Evolutionary conservation across 2,797 vertebrate genomes (phyloP), one percentile per base, ranked within the genome.

Genomic region (Miopithecus talapoin): DNA sequence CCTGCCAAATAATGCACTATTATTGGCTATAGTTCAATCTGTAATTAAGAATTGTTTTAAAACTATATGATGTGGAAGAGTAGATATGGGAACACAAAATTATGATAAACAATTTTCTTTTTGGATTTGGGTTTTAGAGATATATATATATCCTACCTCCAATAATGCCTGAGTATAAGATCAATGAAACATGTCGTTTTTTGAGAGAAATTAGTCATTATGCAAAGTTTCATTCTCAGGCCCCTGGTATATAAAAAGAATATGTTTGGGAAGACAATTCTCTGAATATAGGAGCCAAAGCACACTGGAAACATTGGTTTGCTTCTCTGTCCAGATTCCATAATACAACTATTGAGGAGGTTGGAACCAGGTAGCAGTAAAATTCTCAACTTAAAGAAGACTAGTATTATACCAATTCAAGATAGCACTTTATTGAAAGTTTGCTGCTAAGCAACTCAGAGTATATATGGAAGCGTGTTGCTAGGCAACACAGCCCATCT

Each of bases 361-460:
- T 21, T 90, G 53, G 11, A 70, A 28, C 50, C 3, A 1, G 24
- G 21, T 11, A 83, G 14, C 4, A 79, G 33, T 33, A 57, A 8
- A 94, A 68, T 85, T 97, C 33, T 87, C 12, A 85, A 78, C 22
- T 46, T 21, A 50, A 30, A 2, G 11, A 97, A 70, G 22, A 89
- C 6, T 89, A 28, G 8, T 76, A 85, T 91, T 91, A 75, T 8
- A 76, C 7, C 72, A 90, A 91, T 76, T 92, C 87, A 91, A 89
- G 86, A 83, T 39, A 91, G 16, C 46, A 75, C 28, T n/a, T 88
- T 92, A 97, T 83, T 92, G 90, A 68, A 97, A 53, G 39, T 89
- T 92, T 96, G 92, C 96, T 97, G 85, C 97, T 97, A 97, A 94
- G 92, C 85, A 97, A 97, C 89, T 74, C 41, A 91, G 48, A 64